phyloP scores from a whole-genome alignment of 2,797 vertebrate genomes.

The Scomberomorus guttatus region DNA sequence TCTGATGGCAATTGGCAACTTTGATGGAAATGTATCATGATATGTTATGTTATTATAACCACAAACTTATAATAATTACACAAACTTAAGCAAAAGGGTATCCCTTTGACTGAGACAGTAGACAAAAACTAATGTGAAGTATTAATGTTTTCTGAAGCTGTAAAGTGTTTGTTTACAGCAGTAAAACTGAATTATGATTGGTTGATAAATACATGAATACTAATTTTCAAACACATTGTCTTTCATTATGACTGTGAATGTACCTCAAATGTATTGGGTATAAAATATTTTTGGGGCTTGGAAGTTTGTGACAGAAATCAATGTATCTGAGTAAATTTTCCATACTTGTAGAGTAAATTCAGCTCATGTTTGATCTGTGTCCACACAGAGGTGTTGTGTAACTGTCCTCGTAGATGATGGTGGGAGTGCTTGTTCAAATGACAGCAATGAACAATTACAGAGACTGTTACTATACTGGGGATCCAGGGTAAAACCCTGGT shows the following conservation, averaged over 20 bases:
- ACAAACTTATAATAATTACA: conserved; percentile 16
- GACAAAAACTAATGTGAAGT: conserved; percentile 9
- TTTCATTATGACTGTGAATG: conserved; percentile 66
- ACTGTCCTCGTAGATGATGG: conserved; percentile 26
- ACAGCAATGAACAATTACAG: conserved; percentile 59
- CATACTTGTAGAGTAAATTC: conserved; percentile 35
- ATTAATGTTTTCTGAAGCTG: conserved; percentile 8
- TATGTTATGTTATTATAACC: conserved; percentile 17
- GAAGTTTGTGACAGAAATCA: conserved; percentile 8
- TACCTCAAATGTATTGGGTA: conserved; percentile 40
- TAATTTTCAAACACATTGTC: conserved; percentile 20
- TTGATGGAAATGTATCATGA: conserved; percentile 11
- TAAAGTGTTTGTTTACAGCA: conserved; percentile 26
- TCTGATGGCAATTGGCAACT: conserved; percentile 20
- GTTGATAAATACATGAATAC: neutral
- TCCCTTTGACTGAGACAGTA: conserved; percentile 15
- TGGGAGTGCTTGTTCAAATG: conserved; percentile 55
- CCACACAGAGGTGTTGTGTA: conserved; percentile 43
- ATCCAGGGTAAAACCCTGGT: conserved; percentile 20
- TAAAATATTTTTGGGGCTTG: conserved; percentile 1
- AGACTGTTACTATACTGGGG: conserved; percentile 45
- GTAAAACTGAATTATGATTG: conserved; percentile 22
- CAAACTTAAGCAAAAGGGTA: conserved; percentile 16
- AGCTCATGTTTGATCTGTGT: conserved; percentile 31
- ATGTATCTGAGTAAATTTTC: conserved; percentile 11